Base-by-base conservation (phyloP, 1,140 invertebrate species). In the Danaus plexippus region DNA sequence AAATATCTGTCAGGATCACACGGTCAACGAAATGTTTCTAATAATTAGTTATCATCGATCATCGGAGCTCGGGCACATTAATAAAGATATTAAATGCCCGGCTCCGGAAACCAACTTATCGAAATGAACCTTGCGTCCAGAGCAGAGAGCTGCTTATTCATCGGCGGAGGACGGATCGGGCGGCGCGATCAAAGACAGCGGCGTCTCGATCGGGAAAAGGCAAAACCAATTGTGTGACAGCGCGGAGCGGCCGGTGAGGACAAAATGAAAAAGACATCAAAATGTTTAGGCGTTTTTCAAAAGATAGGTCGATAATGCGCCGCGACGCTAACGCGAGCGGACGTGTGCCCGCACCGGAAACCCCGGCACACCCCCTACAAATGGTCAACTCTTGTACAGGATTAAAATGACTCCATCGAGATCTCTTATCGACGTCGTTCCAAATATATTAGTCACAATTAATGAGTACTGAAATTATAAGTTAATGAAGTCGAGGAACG, bases 31-130 rank as follows among this genome's bases (percentile, higher is more conserved):
- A 83, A 81, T 86, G 80, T 86, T 84, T 86, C 80, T 72, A 84
- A 86, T 86, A 86, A 86, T 86, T 86, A 86, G 80, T 83, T 86
- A 86, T 86, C 83, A 84, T 85, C 81, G 73, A 86, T 86, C 83
- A 86, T 84, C 80, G 61, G 61, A 77, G 71, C 73, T 74, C 71
- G 72, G 73, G 72, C 75, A 83, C 78, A 86, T 86, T 84, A 83
- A 86, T 86, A 87, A 84, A 87, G 84, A 85, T 85, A 87, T 87
- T 77, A 84, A 85, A 84, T 84, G 77, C 77, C 77, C 63, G 59
- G 22, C 22, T 32, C 7, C 22, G 7, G 4, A 8, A 32, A 32
- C 0, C 4, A 32, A 32, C 22, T 32, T 32, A 32, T 32, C 22
- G 5, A 32, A 32, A 32, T 32, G 22, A 32, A 32, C 22, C 22